These are phyloP conservation scores for Eupithecia centaureata DNA, from an alignment of 2,888 invertebrate species.

Conservation along the genomic window DNA sequence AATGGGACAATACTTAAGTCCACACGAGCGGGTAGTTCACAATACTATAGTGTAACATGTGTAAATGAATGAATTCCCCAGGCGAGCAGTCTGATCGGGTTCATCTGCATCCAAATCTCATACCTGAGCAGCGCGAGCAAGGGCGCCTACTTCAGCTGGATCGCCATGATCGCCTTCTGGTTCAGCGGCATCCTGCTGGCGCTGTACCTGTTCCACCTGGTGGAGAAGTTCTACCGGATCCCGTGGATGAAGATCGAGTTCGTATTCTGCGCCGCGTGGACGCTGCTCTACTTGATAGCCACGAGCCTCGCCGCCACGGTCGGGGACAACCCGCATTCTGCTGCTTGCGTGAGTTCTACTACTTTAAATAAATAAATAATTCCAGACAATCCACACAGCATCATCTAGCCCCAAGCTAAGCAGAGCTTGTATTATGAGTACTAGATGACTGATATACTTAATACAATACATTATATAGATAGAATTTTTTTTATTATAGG, in stretches of 20 bases:
- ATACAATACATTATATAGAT: too few relatives aligned
- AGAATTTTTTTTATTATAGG: too few relatives aligned
- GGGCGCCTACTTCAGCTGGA: slow-evolving; percentile 90
- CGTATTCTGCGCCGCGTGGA: slow-evolving; percentile 89
- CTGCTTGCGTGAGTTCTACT: slow-evolving; percentile 88
- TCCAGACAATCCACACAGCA: too few relatives aligned
- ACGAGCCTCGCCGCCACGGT: slow-evolving; percentile 87
- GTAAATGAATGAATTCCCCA: slow-evolving; percentile 53
- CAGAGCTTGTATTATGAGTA: too few relatives aligned
- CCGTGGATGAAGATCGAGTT: slow-evolving; percentile 95
- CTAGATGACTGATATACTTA: too few relatives aligned
- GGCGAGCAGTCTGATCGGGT: slow-evolving; percentile 89
- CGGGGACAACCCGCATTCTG: slow-evolving; percentile 84
- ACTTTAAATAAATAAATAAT: background rate
- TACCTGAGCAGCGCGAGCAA: slow-evolving; percentile 77
- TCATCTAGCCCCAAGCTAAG: too few relatives aligned
- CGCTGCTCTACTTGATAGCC: slow-evolving; percentile 89
- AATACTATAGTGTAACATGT: background rate
- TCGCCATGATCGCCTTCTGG: slow-evolving; percentile 94
- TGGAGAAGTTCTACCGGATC: slow-evolving; percentile 92
- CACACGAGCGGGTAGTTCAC: too few relatives aligned
- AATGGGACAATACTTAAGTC: too few relatives aligned
- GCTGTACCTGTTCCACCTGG: slow-evolving; percentile 92
- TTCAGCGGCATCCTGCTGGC: slow-evolving; percentile 90
- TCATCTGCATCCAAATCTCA: slow-evolving; percentile 90